Evolutionary conservation across 2,888 invertebrate species (phyloP).

Genomic region (Heterodera filipjevi): DNA sequence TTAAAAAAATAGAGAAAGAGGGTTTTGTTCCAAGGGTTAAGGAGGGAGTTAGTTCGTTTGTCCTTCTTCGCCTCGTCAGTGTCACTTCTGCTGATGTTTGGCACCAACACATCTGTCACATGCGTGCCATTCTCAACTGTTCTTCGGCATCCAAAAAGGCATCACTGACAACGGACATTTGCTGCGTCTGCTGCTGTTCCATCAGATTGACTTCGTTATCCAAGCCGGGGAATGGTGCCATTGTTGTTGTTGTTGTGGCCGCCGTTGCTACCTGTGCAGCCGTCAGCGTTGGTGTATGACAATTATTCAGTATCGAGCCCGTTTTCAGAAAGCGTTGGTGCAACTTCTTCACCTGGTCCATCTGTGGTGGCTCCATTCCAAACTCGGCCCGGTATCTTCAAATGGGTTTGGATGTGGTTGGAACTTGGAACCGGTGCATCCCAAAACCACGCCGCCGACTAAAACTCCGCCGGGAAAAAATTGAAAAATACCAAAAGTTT

Average conservation of each 20-base stretch:
- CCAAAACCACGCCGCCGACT: too few relatives aligned
- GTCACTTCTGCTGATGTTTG: too few relatives aligned
- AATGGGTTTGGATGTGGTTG: too few relatives aligned
- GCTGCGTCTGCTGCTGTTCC: slow-evolving; percentile 9
- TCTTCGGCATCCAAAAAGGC: slow-evolving; percentile 7
- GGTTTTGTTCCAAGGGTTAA: too few relatives aligned
- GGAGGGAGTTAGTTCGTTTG: too few relatives aligned
- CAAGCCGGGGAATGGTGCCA: background rate
- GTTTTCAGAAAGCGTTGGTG: slow-evolving; percentile 42
- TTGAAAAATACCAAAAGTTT: too few relatives aligned
- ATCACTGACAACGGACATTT: background rate
- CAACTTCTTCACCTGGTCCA: slow-evolving; percentile 40
- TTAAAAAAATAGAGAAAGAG: too few relatives aligned
- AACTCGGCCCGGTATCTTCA: slow-evolving; percentile 46
- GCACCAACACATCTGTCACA: background rate
- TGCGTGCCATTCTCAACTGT: slow-evolving; percentile 6
- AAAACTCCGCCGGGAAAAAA: too few relatives aligned
- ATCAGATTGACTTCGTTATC: background rate
- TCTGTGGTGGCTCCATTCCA: slow-evolving; percentile 45
- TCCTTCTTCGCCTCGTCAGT: too few relatives aligned
- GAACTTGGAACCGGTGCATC: too few relatives aligned
- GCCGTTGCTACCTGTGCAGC: background rate
- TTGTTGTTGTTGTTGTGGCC: background rate
- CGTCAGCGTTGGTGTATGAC: background rate
- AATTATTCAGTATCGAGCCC: slow-evolving; percentile 35